Base-by-base conservation (phyloP, 2,797 vertebrate genomes). In the Neosilurus mollespiculum region DNA sequence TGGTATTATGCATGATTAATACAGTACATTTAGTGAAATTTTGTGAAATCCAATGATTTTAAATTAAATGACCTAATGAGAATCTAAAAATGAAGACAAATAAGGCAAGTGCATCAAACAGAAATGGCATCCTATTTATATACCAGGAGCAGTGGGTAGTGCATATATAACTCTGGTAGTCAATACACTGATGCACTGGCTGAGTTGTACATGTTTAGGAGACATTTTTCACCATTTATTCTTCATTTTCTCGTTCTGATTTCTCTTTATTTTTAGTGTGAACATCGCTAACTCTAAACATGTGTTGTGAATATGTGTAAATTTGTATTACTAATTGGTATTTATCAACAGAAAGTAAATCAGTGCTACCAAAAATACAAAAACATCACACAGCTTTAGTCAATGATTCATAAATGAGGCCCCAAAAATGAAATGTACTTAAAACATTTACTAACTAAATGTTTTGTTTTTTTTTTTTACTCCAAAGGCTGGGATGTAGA, bases 401-500 rank as follows among this genome's bases (percentile, higher is more conserved):
- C 2, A 30, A 75, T 20, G 24, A 22, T 30, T 73, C 24, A 56
- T 75, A 75, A 26, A 54, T 26, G 24, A 51, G 9, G 24, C 2
- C 24, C 2, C n/a, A 54, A 54, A 56, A 18, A 9, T 73, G 53
- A 56, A 26, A 18, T 4, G 9, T 37, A 20, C 58, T 30, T 34
- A 58, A 76, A 58, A 10, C 54, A 34, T 37, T 43, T 43, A 77
- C 22, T 66, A n/a, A 58, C 12, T 49, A 54, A 53, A 43, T 24
- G 22, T 4, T 16, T 24, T 59, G 4, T 79, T 56, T 65, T 26
- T 56, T 61, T 51, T 69, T 3, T 72, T 66, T n/a, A n/a, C 75
- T 62, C 58, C 20, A 9, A 90, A 98, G 98, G 97, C 84, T 98
- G 98, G 97, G 95, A 96, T 0, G 90, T 90, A 12, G 97, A 98